phyloP scores from a whole-genome alignment of 2,113 vertebrate genomes.

The Pao palembangensis region DNA sequence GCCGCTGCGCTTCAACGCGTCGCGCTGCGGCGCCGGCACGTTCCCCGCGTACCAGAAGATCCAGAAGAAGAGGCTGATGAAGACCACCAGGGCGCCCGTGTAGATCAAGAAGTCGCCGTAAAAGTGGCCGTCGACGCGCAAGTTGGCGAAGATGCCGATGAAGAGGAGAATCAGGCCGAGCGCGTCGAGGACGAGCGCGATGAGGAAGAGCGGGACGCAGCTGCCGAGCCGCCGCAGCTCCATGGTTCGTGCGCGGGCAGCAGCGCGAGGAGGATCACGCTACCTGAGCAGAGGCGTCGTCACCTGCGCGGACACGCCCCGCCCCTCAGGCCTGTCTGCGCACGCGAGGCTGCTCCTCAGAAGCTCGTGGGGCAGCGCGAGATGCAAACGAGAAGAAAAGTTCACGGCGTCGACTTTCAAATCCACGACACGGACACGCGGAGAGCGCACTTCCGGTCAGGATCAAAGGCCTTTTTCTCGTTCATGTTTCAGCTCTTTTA shows the following conservation, averaged over 20 bases:
- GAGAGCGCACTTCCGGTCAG: too few relatives aligned
- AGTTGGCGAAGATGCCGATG: conserved; percentile 68
- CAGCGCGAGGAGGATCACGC: too few relatives aligned
- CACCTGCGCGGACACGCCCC: background rate
- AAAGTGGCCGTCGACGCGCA: conserved; percentile 49
- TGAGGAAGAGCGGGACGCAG: conserved; percentile 49
- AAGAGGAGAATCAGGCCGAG: conserved; percentile 65
- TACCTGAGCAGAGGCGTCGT: background rate
- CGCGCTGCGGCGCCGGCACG: conserved; percentile 34
- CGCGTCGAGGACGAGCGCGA: conserved; percentile 53
- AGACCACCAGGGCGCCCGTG: conserved; percentile 67
- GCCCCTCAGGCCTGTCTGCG: background rate
- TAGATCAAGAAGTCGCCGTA: conserved; percentile 77
- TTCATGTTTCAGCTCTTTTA: too few relatives aligned
- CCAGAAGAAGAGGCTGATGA: conserved; percentile 70
- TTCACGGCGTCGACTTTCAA: too few relatives aligned
- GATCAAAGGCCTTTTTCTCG: too few relatives aligned
- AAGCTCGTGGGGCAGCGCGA: too few relatives aligned
- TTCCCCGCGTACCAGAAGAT: conserved; percentile 76
- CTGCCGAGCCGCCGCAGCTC: conserved; percentile 28
- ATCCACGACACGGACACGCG: too few relatives aligned
- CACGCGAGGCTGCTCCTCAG: too few relatives aligned
- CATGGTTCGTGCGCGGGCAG: conserved; percentile 17
- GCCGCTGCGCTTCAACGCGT: background rate
- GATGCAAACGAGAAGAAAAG: too few relatives aligned